These are phyloP conservation scores for Cataglyphis altisquamis DNA, from an alignment of 2,888 invertebrate genomes.

Conservation along the genomic window DNA sequence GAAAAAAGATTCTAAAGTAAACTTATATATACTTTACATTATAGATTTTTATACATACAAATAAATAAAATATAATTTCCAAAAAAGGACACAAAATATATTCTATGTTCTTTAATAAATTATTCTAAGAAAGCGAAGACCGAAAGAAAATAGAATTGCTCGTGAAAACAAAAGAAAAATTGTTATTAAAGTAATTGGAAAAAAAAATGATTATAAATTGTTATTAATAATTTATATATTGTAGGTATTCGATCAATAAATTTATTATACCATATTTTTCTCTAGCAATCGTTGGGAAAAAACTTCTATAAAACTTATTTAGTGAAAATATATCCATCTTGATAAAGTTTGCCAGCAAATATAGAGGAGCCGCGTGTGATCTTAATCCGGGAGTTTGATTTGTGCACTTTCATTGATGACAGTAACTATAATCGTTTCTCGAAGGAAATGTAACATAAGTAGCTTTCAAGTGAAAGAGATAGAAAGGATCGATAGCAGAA, in stretches of 20 bases:
- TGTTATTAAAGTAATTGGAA: not conserved
- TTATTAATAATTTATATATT: not conserved
- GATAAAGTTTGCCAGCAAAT: conserved; percentile 22
- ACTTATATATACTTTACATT: too few species aligned
- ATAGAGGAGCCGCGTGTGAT: conserved; percentile 2
- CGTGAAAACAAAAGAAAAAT: not conserved
- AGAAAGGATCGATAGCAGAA: conserved; percentile 10
- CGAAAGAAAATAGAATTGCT: not conserved
- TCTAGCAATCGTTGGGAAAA: not conserved
- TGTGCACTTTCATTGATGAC: conserved; percentile 17
- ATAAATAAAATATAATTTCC: not conserved
- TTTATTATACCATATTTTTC: conserved; percentile 13
- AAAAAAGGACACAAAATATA: not conserved
- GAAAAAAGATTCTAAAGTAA: not conserved
- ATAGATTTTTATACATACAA: not conserved
- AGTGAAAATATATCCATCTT: not conserved
- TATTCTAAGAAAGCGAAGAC: not conserved
- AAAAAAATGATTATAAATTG: not conserved
- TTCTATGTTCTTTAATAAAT: not conserved
- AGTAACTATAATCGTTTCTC: conserved; percentile 31
- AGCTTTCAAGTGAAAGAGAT: conserved; percentile 30
- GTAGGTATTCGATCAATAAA: not conserved
- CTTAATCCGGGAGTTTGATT: conserved; percentile 47
- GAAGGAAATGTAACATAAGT: conserved; percentile 29
- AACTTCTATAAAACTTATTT: conserved; percentile 2